Base-by-base conservation (phyloP, 2,888 invertebrate species). In the Argyra leucocephala region DNA sequence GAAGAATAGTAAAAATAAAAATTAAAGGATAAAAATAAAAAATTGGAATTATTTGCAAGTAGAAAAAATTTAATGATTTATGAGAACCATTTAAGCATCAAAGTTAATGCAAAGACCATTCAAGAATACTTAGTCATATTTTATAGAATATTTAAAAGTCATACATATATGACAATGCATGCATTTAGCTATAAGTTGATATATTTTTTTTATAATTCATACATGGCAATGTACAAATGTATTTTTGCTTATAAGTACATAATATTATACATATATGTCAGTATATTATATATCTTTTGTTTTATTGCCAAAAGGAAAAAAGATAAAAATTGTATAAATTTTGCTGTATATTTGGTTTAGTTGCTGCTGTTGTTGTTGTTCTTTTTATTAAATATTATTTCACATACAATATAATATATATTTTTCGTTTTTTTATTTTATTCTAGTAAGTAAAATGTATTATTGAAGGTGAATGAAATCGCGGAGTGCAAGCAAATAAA, bases 61-160 rank as follows among this genome's bases (percentile, higher is more conserved):
- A 48, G 18, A 15, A 48, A 48, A 15, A 7, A 12, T 48, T 48
- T 48, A 48, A 48, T 48, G 48, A 48, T 48, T 48, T 48, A 48
- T 48, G 48, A 48, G 48, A 48, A 48, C 48, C 48, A 48, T 48
- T 48, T 48, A 48, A 48, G 48, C 48, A 48, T 48, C 15, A 48
- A 48, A 15, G 48, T 48, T 48, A 48, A 48, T 48, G 15, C 48
- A 48, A 18, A 48, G 15, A 48, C 48, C 48, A 48, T 48, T 48
- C 15, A 18, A 48, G 18, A 48, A 15, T 48, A 48, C 4, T 2
- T 48, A 48, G 2, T 12, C 6, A 18, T 48, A 48, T 48, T 48
- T 12, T 48, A 48, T 12, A 48, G 12, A 4, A 31, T 31, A 31
- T 31, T 7, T 31, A 31, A 2, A 31, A 10, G 12, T 4, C 12